Evolutionary conservation across 2,797 vertebrate species (phyloP), one percentile per base, ranked within the genome.

Genomic region (Acanthurus leucopareius): DNA sequence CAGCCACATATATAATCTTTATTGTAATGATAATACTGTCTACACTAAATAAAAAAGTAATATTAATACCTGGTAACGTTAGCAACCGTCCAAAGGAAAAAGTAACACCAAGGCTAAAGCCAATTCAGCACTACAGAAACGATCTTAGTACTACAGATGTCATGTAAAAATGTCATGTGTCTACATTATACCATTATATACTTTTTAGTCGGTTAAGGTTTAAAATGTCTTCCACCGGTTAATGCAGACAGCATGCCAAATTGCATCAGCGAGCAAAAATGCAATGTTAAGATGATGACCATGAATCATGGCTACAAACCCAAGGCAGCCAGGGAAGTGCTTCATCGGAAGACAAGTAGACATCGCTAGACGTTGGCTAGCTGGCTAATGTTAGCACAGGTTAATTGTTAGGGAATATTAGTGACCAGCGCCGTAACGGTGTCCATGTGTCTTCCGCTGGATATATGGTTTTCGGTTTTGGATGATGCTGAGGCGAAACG

Each of bases 361-460:
- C 22, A 22, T 63, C 8, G 49, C 59, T 84, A 63, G 51, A 74
- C 54, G 65, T 51, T 3, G 73, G 85, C 84, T 91, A 91, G 81
- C 78, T 48, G 67, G 91, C 93, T 93, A 90, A 82, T 63, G 65
- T 66, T 91, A 92, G 82, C 85, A 14, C 25, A 28, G 70, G 84
- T 79, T 83, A 73, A 87, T 73, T 80, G 82, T 82, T 89, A 80
- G 86, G n/a, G 54, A 64, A 48, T 15, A 22, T 51, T 45, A 52
- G 17, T 7, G n/a, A n/a, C 28, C 54, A 62, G 52, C 51, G 73
- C 45, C 10, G 32, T 8, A 75, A 40, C 51, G 76, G 35, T 44
- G 3, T 44, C 62, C 45, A 58, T 25, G 70, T 60, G 66, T 61
- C 48, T 5, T 6, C 42, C 6, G 3, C 2, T 5, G 47, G 16